Evolutionary conservation across 2,113 vertebrate genomes (phyloP).

Genomic region (Nothocercus julius): DNA sequence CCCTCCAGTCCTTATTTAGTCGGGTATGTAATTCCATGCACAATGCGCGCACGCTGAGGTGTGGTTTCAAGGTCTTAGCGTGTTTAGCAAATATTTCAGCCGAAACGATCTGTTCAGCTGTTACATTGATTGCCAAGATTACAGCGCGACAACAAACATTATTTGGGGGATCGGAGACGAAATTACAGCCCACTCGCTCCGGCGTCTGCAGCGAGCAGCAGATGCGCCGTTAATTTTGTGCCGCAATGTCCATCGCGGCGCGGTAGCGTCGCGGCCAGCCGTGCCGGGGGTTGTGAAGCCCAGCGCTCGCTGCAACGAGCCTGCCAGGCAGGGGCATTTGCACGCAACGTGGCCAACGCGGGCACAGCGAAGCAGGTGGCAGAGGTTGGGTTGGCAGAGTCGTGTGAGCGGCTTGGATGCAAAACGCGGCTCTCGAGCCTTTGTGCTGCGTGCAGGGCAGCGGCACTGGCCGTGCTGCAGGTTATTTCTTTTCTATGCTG

Average conservation of each 20-base stretch:
- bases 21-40: conserved; percentile 37
- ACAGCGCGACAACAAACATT: conserved; percentile 77
- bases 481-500: not conserved
- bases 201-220: conserved; percentile 71
- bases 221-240: conserved; percentile 71
- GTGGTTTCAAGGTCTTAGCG: conserved; percentile 78
- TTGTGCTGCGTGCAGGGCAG: not conserved
- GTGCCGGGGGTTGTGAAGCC: too few relatives aligned
- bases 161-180: conserved; percentile 71
- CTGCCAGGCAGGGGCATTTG: too few relatives aligned
- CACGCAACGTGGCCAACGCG: not conserved
- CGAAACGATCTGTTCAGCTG: conserved; percentile 79
- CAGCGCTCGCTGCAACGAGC: too few relatives aligned
- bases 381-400: not conserved
- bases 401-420: not conserved
- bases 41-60: conserved; percentile 69
- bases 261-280: not conserved
- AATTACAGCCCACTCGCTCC: conserved; percentile 72
- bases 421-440: not conserved
- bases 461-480: not conserved
- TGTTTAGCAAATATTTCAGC: conserved; percentile 84
- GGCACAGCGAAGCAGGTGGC: not conserved
- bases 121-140: conserved; percentile 80
- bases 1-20: conserved; percentile 39
- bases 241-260: conserved; percentile 40